These are phyloP conservation scores for Anticlea derivata DNA, from an alignment of 2,888 invertebrate species.

Conservation along the genomic window DNA sequence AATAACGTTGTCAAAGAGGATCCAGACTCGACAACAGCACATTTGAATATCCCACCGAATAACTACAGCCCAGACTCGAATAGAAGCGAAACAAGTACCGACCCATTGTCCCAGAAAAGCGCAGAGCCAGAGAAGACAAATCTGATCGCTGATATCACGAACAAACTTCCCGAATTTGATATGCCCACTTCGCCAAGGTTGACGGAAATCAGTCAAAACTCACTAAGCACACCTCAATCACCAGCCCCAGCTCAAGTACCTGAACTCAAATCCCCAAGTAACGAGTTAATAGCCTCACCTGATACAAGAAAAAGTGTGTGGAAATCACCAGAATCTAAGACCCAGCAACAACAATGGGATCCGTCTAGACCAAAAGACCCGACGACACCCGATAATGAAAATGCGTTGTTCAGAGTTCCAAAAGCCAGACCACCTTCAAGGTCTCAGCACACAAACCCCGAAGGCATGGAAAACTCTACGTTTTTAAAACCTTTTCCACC, in stretches of 20 bases:
- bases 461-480: conserved; percentile 78
- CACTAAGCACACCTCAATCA: conserved; percentile 68
- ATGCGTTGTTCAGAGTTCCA: conserved; percentile 85
- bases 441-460: conserved; percentile 77
- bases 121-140: conserved; percentile 63
- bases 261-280: conserved; percentile 71
- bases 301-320: conserved; percentile 71
- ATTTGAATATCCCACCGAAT: conserved; percentile 72
- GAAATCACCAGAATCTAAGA: conserved; percentile 77
- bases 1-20: conserved; percentile 87
- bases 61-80: conserved; percentile 81
- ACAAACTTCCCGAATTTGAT: conserved; percentile 74
- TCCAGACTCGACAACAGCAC: conserved; percentile 89
- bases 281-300: conserved; percentile 52
- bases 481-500: conserved; percentile 87
- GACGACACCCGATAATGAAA: conserved; percentile 67
- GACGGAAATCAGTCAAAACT: conserved; percentile 74
- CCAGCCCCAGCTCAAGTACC: conserved; percentile 66
- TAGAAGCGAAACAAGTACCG: conserved; percentile 76
- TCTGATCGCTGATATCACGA: conserved; percentile 55
- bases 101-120: conserved; percentile 59
- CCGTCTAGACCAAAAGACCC: conserved; percentile 68
- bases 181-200: conserved; percentile 74
- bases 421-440: conserved; percentile 86
- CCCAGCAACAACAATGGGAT: conserved; percentile 57